Conservation (phyloP, 92 coral and sea anemone genomes). For the Diadumene lineata region DNA sequence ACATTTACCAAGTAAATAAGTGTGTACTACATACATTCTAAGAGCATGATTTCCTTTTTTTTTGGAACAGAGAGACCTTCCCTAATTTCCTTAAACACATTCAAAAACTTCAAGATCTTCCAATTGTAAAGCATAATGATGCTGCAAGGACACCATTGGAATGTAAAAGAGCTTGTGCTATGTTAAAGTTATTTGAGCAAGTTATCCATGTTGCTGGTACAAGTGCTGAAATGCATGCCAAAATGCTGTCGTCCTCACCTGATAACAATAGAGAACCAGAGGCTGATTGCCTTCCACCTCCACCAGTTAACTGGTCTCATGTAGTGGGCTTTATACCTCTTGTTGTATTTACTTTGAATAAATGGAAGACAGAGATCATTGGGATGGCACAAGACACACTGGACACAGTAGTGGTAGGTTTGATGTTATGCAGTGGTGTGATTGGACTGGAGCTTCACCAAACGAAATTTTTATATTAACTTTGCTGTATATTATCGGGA, state of each 20-base stretch:
- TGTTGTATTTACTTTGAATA: slow-evolving; percentile 70
- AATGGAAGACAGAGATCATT: slow-evolving; percentile 67
- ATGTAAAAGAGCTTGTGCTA: slow-evolving; percentile 56
- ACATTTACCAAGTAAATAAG: too few species aligned
- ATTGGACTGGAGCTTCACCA: too few species aligned
- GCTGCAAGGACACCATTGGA: slow-evolving; percentile 20
- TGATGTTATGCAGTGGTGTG: too few species aligned
- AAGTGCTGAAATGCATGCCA: slow-evolving; percentile 74
- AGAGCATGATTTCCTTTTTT: too few species aligned
- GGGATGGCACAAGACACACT: too few species aligned
- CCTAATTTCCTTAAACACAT: slow-evolving; percentile 69
- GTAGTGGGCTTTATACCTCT: slow-evolving; percentile 93
- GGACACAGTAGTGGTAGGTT: too few species aligned
- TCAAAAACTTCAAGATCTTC: slow-evolving; percentile 60
- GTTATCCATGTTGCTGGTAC: slow-evolving; percentile 88
- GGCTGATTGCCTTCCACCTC: slow-evolving; percentile 62
- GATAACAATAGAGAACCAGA: slow-evolving; percentile 25
- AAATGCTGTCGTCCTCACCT: slow-evolving; percentile 32
- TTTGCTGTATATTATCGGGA: too few species aligned
- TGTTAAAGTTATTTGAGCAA: slow-evolving; percentile 70
- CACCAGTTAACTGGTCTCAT: slow-evolving; percentile 98
- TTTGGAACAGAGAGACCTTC: slow-evolving; percentile 64
- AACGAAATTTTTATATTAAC: too few species aligned
- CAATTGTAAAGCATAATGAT: slow-evolving; percentile 35
- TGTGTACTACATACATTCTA: too few species aligned